Conservation (phyloP, 2,797 vertebrate genomes). For the Xyrichtys novacula region DNA sequence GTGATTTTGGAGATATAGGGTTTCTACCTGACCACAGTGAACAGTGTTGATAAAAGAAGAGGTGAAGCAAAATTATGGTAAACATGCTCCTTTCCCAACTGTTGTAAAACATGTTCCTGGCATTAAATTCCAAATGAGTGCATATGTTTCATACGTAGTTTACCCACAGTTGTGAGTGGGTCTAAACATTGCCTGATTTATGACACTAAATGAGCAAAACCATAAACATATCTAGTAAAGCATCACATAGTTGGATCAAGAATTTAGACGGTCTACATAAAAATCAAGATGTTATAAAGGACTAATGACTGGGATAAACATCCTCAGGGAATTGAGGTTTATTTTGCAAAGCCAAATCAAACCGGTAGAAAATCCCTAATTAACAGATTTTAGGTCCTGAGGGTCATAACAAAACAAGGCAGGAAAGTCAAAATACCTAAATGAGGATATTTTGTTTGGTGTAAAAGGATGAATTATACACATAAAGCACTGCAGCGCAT, state of each 20-base stretch:
- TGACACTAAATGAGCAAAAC: not conserved
- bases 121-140: too few species aligned
- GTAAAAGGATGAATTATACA: not conserved
- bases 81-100: too few species aligned
- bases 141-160: too few species aligned
- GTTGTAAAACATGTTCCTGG: too few species aligned
- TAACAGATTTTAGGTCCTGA: slow-evolving; percentile 8
- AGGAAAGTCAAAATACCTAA: slow-evolving; percentile 32
- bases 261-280: not conserved
- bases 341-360: slow-evolving; percentile 49
- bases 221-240: not conserved
- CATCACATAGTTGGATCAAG: not conserved
- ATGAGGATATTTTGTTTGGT: not conserved
- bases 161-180: too few species aligned
- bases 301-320: slow-evolving; percentile 13
- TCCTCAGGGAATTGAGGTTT: slow-evolving; percentile 25
- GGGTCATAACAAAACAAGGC: slow-evolving; percentile 59
- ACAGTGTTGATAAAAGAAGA: too few species aligned
- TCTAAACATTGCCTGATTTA: too few species aligned
- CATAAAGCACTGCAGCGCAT: not conserved
- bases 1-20: too few species aligned
- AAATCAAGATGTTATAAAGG: not conserved
- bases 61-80: too few species aligned
- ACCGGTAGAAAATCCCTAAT: slow-evolving; percentile 51
- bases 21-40: too few species aligned